Conservation (phyloP, 2,888 invertebrate species). For the Timandra comae region DNA sequence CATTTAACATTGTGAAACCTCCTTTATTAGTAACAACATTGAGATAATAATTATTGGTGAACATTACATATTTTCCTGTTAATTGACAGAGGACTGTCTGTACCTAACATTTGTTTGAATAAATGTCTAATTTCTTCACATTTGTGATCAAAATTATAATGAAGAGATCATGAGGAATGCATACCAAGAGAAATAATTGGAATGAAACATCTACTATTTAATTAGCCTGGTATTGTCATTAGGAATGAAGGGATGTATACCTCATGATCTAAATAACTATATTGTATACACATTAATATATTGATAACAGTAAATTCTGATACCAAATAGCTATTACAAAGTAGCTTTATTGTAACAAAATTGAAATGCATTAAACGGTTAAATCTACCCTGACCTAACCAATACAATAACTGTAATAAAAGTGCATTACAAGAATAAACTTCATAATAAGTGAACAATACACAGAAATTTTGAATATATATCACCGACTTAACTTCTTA, state of each 20-base stretch:
- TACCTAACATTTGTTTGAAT: slow-evolving; percentile 49
- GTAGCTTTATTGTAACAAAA: slow-evolving; percentile 6
- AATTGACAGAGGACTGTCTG: slow-evolving; percentile 52
- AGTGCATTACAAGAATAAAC: slow-evolving; percentile 14
- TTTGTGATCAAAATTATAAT: slow-evolving; percentile 27
- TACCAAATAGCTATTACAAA: slow-evolving; percentile 53
- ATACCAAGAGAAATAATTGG: slow-evolving; percentile 21
- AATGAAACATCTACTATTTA: slow-evolving; percentile 19
- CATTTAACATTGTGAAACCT: slow-evolving; percentile 6
- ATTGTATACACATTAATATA: slow-evolving; percentile 17
- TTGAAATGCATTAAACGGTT: slow-evolving; percentile 7
- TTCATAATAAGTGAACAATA: slow-evolving; percentile 43
- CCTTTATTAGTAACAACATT: slow-evolving; percentile 17
- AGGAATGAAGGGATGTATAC: slow-evolving; percentile 31
- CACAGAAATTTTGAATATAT: slow-evolving; percentile 52
- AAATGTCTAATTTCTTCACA: slow-evolving; percentile 37
- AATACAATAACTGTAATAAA: slow-evolving; percentile 9
- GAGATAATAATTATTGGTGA: slow-evolving; percentile 21
- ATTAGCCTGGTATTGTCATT: slow-evolving; percentile 29
- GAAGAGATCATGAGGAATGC: slow-evolving; percentile 25
- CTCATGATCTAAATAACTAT: slow-evolving; percentile 30
- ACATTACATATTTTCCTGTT: slow-evolving; percentile 47
- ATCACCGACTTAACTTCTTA: slow-evolving; percentile 38
- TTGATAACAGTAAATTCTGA: slow-evolving; percentile 45
- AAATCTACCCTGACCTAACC: slow-evolving; percentile 5